Evolutionary conservation across 2,113 vertebrate genomes (phyloP), one percentile per base, ranked within the genome.

Genomic region (Glaucomys volans): DNA sequence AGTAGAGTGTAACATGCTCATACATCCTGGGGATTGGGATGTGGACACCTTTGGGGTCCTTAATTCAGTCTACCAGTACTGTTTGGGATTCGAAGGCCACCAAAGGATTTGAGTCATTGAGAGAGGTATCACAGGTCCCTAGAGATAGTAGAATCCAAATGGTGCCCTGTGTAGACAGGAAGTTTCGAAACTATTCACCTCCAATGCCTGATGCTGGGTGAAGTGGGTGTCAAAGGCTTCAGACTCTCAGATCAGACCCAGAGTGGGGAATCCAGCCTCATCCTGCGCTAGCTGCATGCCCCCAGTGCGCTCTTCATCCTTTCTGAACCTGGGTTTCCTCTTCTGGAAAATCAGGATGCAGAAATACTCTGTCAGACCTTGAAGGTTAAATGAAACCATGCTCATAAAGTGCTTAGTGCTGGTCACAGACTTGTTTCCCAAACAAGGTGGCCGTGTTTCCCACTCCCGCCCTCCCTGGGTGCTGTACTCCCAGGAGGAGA

Each of bases 121-220:
- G 6, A 11, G 17, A 44, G 9, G 16, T 32, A 30, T 35, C 30
- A 26, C 7, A 47, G 9, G 1, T 44, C 84, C 14, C 5, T 30
- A 42, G 50, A 66, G 26, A n/a, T 13, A 17, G 5, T 22, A 57
- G 66, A 50, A 14, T 24, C 14, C n/a, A 11, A 32, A 47, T 0
- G 0, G 59, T 7, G 8, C 26, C 42, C 57, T 24, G 3, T 4
- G 20, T 32, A 35, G 6, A 52, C 22, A 62, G 67, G 24, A 22
- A 28, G 35, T 30, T 50, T 32, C 37, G 20, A 67, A 62, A 26
- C 0, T 0, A 2, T 7, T 28, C 8, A 6, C 20, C 4, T 11
- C 24, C 17, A 2, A 0, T 59, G 74, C 24, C 44, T 76, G 1
- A 3, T 18, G 6, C 24, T 22, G 12, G 17, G n/a, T 24, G 7